Evolutionary conservation across 2,113 vertebrate genomes (phyloP), one percentile per base, ranked within the genome.

Genomic region (Calidris pygmaea): DNA sequence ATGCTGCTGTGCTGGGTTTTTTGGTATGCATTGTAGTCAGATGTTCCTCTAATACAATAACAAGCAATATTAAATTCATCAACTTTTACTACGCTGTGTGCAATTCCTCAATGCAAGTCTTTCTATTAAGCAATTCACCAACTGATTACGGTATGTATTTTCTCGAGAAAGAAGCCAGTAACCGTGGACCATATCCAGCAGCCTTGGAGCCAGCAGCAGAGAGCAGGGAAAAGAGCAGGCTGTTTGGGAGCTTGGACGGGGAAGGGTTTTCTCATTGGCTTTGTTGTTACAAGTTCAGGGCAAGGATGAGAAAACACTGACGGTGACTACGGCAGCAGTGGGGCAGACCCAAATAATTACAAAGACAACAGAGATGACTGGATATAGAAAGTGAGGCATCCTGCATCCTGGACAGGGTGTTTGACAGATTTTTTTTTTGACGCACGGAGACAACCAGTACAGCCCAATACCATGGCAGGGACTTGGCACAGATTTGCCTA

Each of bases 71-170:
- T 82, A 87, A 83, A 93, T 70, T 89, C 67, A 80, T 77, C 75
- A 88, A 32, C 63, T 95, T 93, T 29, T 82, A 93, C 93, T 95
- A 73, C 4, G 16, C 41, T 73, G 45, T 16, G 37, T 87, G 62
- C 85, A 91, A 68, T 35, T 85, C 62, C 62, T 66, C n/a, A 87
- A 50, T 73, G 53, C 72, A 91, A 95, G 89, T 48, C 45, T 24
- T 85, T 76, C 78, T 90, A 53, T 89, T 85, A 87, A 93, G 74
- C 89, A 89, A 60, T 82, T 91, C 77, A 85, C 70, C 45, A 87
- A 73, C 30, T 58, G 87, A 95, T 95, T 84, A 84, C 5, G 7
- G 83, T 78, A 90, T 70, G 55, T 74, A 83, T 93, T 93, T 95
- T 87, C 67, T 90, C 3, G 14, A 93, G 87, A 90, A 65, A 87